Base-by-base conservation (phyloP, 2,113 vertebrate species). In the Deroptyus accipitrinus region DNA sequence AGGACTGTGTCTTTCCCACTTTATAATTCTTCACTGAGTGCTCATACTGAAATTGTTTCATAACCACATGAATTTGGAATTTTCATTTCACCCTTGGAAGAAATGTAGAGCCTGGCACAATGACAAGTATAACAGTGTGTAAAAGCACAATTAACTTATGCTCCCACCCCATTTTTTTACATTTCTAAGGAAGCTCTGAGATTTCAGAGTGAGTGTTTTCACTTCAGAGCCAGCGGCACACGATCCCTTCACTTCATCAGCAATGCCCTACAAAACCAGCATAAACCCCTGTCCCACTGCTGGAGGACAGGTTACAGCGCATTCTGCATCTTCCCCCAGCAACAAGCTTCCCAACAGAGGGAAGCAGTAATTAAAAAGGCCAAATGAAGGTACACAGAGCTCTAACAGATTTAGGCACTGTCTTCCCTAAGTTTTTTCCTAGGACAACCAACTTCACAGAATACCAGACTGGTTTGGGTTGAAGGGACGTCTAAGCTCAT, bases 111-210 rank as follows among this genome's bases (percentile, higher is more conserved):
- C 46, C 94, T 98, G 98, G 97, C 97, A 97, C 16, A 0, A 44
- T 83, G 97, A 97, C 97, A 98, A 98, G 94, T 94, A 95, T 97
- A 98, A 97, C 96, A 97, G 94, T 94, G 95, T 95, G 95, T 96
- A 97, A 98, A 98, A 98, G 97, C 94, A 98, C 97, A 98, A 97
- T 97, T 98, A 98, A 97, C 94, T 97, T 97, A 88, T 93, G 84
- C 96, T 97, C 92, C 94, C 70, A 95, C 87, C 96, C 95, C 92
- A 95, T 97, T 97, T 88, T 95, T 96, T 82, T 88, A 96, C 81
- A 90, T 97, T 98, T 97, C 93, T 69, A 93, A 96, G 94, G 93
- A 98, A 97, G 95, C 94, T 94, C 88, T 89, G 92, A 92, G 96
- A 95, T 96, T 97, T 97, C 76, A 95, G 94, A 97, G 90, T 91